Conservation (phyloP, 2,113 vertebrate genomes). For the Sclerurus mexicanus region DNA sequence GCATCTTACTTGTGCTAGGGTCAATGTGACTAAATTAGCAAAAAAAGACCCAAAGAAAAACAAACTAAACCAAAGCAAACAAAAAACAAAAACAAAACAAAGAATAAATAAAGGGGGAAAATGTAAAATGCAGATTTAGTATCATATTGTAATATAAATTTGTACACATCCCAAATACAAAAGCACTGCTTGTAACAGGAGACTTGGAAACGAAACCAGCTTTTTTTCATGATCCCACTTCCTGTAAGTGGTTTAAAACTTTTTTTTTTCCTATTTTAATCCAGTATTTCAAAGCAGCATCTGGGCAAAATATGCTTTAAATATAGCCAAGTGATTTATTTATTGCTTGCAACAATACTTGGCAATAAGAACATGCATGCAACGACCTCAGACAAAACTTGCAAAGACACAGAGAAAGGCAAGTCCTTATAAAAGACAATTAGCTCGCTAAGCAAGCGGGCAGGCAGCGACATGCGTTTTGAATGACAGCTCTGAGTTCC, state of each 20-base stretch:
- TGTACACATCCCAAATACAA: background rate
- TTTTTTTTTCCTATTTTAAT: conserved; percentile 34
- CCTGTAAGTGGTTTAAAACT: conserved; percentile 9
- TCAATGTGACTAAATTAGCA: background rate
- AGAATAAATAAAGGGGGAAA: background rate
- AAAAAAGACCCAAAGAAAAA: background rate
- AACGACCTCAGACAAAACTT: conserved; percentile 43
- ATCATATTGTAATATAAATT: background rate
- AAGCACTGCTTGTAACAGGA: background rate
- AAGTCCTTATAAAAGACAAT: background rate
- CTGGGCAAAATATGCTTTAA: conserved; percentile 73
- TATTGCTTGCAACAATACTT: conserved; percentile 69
- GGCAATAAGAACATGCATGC: conserved; percentile 62
- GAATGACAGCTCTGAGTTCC: background rate
- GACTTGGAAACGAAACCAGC: background rate
- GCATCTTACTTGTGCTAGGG: background rate
- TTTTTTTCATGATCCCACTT: conserved; percentile 5
- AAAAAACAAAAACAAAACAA: background rate
- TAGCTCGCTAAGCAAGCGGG: background rate
- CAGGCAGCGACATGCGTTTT: background rate
- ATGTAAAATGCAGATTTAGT: background rate
- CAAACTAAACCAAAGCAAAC: background rate
- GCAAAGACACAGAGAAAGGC: background rate
- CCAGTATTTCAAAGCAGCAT: conserved; percentile 68
- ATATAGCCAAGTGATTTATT: conserved; percentile 60